Evolutionary conservation across 2,888 invertebrate genomes (phyloP).

Genomic region (Eupithecia vulgata): DNA sequence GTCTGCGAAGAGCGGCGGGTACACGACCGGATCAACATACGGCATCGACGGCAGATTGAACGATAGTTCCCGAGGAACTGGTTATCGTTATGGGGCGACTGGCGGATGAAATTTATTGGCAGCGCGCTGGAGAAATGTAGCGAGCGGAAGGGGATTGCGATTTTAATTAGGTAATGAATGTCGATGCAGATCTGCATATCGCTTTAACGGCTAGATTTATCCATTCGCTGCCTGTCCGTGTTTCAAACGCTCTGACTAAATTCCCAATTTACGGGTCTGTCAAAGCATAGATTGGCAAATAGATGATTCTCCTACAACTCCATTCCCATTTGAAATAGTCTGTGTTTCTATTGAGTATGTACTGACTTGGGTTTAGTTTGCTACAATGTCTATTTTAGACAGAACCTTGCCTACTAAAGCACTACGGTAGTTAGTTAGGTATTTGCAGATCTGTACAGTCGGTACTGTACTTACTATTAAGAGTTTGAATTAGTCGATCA

Average conservation of each 20-base stretch:
- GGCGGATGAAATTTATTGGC: slow-evolving; percentile 84
- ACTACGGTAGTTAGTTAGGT: background rate
- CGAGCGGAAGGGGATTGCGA: slow-evolving; percentile 84
- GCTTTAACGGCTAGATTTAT: slow-evolving; percentile 82
- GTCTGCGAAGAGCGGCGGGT: slow-evolving; percentile 81
- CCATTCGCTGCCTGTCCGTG: slow-evolving; percentile 72
- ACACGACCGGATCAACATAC: slow-evolving; percentile 84
- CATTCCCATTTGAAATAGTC: slow-evolving; percentile 39
- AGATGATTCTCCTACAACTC: slow-evolving; percentile 44
- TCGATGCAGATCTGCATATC: slow-evolving; percentile 84
- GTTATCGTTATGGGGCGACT: slow-evolving; percentile 84
- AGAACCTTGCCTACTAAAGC: background rate
- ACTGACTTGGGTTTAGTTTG: slow-evolving; percentile 4
- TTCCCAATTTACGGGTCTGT: slow-evolving; percentile 59
- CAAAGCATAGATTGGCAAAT: slow-evolving; percentile 49
- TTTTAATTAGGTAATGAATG: slow-evolving; percentile 85
- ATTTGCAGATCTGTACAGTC: background rate
- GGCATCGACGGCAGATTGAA: slow-evolving; percentile 84
- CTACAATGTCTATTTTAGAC: slow-evolving; percentile 5
- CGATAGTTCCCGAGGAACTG: slow-evolving; percentile 84
- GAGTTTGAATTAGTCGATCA: background rate
- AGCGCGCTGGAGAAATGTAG: slow-evolving; percentile 83
- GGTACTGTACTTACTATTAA: no score
- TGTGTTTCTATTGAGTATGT: slow-evolving; percentile 19
- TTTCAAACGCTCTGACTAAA: slow-evolving; percentile 71